These are phyloP conservation scores for Orgyia antiqua DNA, from an alignment of 2,888 invertebrate genomes.

Conservation along the genomic window DNA sequence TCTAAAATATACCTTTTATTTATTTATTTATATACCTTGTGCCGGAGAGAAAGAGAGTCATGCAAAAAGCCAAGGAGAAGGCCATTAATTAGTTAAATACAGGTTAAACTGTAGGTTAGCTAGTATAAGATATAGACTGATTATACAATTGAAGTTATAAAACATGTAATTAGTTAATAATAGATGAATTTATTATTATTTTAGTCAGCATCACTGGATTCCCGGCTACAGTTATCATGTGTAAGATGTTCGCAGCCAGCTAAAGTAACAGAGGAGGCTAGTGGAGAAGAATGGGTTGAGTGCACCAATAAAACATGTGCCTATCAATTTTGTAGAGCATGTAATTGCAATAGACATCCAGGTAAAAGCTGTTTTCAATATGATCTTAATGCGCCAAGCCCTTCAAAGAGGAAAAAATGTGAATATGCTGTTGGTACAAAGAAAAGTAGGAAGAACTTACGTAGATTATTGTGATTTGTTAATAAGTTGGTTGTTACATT, in stretches of 20 bases:
- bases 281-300: conserved; percentile 74
- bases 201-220: conserved; percentile 60
- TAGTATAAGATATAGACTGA: no score
- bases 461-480: conserved; percentile 52
- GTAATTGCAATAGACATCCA: conserved; percentile 59
- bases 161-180: no score
- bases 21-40: no score
- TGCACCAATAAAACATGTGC: conserved; percentile 69
- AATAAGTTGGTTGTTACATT: conserved; percentile 40
- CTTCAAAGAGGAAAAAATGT: conserved; percentile 66
- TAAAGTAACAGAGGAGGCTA: conserved; percentile 56
- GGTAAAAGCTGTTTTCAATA: conserved; percentile 59
- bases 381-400: conserved; percentile 67
- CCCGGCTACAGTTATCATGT: conserved; percentile 56
- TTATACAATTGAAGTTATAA: no score
- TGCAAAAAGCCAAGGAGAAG: no score
- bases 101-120: no score
- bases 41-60: no score
- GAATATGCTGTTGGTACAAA: conserved; percentile 53
- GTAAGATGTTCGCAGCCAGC: conserved; percentile 61
- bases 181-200: no score
- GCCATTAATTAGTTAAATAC: no score
- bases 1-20: no score
- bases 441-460: conserved; percentile 64
- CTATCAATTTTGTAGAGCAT: conserved; percentile 73